Conservation (phyloP, 2,797 vertebrate genomes). For the Hippocampus kuda region DNA sequence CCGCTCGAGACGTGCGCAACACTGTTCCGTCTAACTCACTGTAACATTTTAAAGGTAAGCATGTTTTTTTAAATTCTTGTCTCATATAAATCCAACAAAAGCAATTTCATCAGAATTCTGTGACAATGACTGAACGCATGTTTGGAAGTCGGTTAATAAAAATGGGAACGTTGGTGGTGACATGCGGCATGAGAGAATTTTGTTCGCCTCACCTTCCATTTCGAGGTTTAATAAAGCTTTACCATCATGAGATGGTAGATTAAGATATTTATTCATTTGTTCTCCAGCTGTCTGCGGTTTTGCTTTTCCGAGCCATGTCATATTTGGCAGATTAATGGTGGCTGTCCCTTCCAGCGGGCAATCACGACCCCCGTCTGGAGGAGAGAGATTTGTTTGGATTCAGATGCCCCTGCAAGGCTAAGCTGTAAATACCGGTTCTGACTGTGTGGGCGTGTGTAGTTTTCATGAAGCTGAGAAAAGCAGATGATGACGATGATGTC, state of each 20-base stretch:
- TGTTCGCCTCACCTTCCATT: too few species aligned
- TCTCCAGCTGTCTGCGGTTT: conserved; percentile 27
- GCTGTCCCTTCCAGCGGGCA: conserved; percentile 13
- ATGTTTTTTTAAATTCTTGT: too few species aligned
- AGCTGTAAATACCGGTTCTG: conserved; percentile 26
- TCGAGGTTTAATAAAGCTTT: conserved; percentile 37
- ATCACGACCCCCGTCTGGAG: conserved; percentile 33
- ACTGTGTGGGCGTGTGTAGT: conserved; percentile 19
- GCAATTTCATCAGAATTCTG: too few species aligned
- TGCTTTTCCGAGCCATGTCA: conserved; percentile 20
- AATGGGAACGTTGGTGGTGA: too few species aligned
- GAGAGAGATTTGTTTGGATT: conserved; percentile 41
- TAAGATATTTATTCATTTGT: conserved; percentile 58
- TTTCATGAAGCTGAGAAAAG: conserved; percentile 8
- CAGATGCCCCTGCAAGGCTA: conserved; percentile 21
- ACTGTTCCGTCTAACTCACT: too few species aligned
- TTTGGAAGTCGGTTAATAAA: too few species aligned
- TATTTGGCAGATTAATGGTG: conserved; percentile 38
- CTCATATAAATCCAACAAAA: too few species aligned
- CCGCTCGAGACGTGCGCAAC: too few species aligned
- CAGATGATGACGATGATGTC: conserved; percentile 13
- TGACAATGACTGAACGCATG: too few species aligned
- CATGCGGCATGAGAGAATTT: too few species aligned
- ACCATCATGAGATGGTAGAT: conserved; percentile 41
- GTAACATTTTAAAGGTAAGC: too few species aligned